Percentiles rank a stretch among this genome's conserved stretches.
Evolutionary conservation across 2,888 invertebrate genomes (phyloP).

Genomic region (Aphidius colemani): DNA sequence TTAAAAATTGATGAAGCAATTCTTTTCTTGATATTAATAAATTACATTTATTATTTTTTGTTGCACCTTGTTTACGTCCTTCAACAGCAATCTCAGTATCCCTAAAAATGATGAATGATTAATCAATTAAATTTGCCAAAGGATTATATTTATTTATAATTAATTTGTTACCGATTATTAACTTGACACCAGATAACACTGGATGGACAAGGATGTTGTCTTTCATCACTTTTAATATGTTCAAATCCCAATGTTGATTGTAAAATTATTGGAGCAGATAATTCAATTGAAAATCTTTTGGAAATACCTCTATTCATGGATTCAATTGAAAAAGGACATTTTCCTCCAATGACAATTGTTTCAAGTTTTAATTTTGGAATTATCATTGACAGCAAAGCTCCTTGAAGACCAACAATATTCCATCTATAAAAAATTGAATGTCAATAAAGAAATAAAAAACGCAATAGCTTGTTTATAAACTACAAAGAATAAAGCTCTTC

Average conservation of each 20-base stretch:
- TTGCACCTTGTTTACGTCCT: conserved; percentile 79
- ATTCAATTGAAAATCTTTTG: conserved; percentile 50
- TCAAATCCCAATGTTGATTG: conserved; percentile 59
- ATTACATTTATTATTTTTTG: conserved; percentile 67
- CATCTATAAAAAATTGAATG: conserved; percentile 64
- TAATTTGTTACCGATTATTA: conserved; percentile 51
- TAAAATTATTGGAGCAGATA: conserved; percentile 44
- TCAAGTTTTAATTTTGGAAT: conserved; percentile 73
- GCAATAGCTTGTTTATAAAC: not conserved
- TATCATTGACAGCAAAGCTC: conserved; percentile 74
- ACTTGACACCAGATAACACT: conserved; percentile 68
- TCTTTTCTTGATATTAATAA: conserved; percentile 65
- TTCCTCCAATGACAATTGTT: conserved; percentile 73
- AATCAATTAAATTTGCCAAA: not conserved
- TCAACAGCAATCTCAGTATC: conserved; percentile 74
- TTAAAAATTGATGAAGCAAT: conserved; percentile 62
- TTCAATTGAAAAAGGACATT: conserved; percentile 67
- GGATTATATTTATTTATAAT: not conserved
- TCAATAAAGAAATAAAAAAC: conserved; percentile 1
- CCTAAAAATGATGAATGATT: conserved; percentile 59
- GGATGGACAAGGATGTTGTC: conserved; percentile 64
- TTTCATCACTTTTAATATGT: conserved; percentile 53
- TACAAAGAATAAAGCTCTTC: too few species aligned
- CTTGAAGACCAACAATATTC: conserved; percentile 85
- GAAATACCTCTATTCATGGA: conserved; percentile 66